Percentiles rank a stretch among this genome's conserved stretches.
Conservation (phyloP, 2,888 invertebrate species). For the Pheosia gnoma region DNA sequence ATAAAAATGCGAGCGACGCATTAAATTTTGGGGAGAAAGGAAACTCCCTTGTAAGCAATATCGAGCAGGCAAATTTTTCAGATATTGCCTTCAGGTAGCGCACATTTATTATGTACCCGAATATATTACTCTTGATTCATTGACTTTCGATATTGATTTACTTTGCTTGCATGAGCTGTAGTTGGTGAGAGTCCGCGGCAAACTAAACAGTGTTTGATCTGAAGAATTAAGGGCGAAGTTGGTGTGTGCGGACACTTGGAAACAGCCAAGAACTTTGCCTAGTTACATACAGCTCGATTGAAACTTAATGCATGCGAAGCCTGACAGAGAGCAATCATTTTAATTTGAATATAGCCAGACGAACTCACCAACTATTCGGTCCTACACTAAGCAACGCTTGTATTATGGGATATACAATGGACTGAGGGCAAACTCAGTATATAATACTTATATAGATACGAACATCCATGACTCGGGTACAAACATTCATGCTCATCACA, state of each 20-base stretch:
- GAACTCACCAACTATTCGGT: too few species aligned
- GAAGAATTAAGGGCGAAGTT: slow-evolving; percentile 62
- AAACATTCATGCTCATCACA: too few species aligned
- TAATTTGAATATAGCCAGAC: background rate
- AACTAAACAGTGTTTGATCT: slow-evolving; percentile 61
- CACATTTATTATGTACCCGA: slow-evolving; percentile 85
- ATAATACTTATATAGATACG: too few species aligned
- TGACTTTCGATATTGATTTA: slow-evolving; percentile 84
- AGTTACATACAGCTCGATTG: slow-evolving; percentile 33
- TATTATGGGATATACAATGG: too few species aligned
- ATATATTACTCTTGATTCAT: slow-evolving; percentile 85
- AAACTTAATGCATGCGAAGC: slow-evolving; percentile 34
- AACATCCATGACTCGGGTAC: too few species aligned
- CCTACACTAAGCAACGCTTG: too few species aligned
- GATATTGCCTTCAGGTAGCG: slow-evolving; percentile 85
- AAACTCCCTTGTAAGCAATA: slow-evolving; percentile 84
- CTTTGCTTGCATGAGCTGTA: slow-evolving; percentile 82
- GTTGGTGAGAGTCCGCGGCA: slow-evolving; percentile 63
- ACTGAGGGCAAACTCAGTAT: too few species aligned
- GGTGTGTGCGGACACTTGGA: slow-evolving; percentile 47
- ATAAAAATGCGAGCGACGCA: slow-evolving; percentile 84
- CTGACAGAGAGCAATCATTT: slow-evolving; percentile 19
- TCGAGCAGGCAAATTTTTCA: slow-evolving; percentile 84
- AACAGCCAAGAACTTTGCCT: slow-evolving; percentile 38
- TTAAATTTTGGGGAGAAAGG: slow-evolving; percentile 84